Evolutionary conservation across 2,113 vertebrate species (phyloP), one percentile per base, ranked within the genome.

Genomic region (Meles meles): DNA sequence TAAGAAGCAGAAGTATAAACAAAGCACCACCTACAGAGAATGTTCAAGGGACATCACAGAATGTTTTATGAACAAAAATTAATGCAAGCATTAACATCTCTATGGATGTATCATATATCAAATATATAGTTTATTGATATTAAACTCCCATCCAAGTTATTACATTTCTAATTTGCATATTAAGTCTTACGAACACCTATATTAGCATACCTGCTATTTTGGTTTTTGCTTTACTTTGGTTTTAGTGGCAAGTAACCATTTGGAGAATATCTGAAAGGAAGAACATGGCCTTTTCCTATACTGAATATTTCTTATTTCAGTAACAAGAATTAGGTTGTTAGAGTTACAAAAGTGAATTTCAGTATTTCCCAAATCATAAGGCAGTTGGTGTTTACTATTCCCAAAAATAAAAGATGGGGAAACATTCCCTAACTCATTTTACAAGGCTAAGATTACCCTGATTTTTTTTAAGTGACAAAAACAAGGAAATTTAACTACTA

Each of bases 241-340:
- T 86, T 95, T 52, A 61, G 49, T 9, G 55, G 90, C 13, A 88
- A 71, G 72, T 39, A 90, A 92, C 17, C 65, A 94, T 47, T 71
- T 92, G 59, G 42, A 90, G 61, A 96, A n/a, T 9, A 47, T 69
- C 7, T 77, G 39, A 82, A 95, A 86, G 23, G 5, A 86, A 52
- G 55, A 79, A 81, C 20, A 85, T 37, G n/a, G 3, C 29, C 31
- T 77, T 69, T 57, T 42, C 7, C 37, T 17, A 69, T 31, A 81
- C 44, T 63, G 93, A 93, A 47, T 59, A 82, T 74, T 88, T 72
- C 21, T 90, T 83, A 97, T 90, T 88, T 97, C 52, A 65, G 10
- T 88, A 42, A 87, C 11, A 82, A 93, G 29, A 97, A 81, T 47
- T 63, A 74, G 59, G 8, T 61, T 80, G 21, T 84, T 42, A 76